These are phyloP conservation scores for Periphyllus acericola DNA, from an alignment of 2,888 invertebrate genomes.

Conservation along the genomic window DNA sequence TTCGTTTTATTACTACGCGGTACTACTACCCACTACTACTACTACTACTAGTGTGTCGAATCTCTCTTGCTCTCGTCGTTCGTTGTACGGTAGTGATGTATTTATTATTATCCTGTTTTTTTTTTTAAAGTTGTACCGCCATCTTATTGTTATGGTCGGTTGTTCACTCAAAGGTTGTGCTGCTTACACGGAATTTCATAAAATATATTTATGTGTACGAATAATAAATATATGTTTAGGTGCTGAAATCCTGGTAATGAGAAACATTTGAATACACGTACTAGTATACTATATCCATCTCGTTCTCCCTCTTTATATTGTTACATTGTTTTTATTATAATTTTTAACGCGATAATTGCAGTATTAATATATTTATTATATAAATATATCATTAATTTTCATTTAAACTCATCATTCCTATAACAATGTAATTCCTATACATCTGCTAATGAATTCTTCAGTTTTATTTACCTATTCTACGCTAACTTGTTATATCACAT, in stretches of 20 bases:
- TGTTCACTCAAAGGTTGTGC: constrained; percentile 2
- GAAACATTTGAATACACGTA: neutral
- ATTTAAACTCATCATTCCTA: constrained; percentile 43
- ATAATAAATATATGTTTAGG: neutral
- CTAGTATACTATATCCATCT: neutral
- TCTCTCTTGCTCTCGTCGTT: too few species aligned
- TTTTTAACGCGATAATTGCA: constrained; percentile 40
- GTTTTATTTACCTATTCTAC: constrained; percentile 22
- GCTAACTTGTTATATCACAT: constrained; percentile 25
- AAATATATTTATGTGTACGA: neutral
- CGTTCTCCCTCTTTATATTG: constrained; percentile 1
- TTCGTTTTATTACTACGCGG: too few species aligned
- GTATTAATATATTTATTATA: constrained; percentile 43
- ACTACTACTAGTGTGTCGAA: too few species aligned
- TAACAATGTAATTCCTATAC: constrained; percentile 12
- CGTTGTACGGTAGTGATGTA: too few species aligned
- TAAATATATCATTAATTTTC: neutral
- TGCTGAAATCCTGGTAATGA: neutral
- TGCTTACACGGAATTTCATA: neutral
- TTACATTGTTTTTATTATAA: constrained; percentile 35
- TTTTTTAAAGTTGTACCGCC: neutral
- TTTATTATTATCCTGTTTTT: neutral
- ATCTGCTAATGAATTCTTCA: constrained; percentile 34
- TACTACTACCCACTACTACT: too few species aligned
- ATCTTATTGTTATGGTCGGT: neutral